These are phyloP conservation scores for Ctenochaetus hawaiiensis DNA, from an alignment of 2,797 vertebrate genomes.

Conservation along the genomic window DNA sequence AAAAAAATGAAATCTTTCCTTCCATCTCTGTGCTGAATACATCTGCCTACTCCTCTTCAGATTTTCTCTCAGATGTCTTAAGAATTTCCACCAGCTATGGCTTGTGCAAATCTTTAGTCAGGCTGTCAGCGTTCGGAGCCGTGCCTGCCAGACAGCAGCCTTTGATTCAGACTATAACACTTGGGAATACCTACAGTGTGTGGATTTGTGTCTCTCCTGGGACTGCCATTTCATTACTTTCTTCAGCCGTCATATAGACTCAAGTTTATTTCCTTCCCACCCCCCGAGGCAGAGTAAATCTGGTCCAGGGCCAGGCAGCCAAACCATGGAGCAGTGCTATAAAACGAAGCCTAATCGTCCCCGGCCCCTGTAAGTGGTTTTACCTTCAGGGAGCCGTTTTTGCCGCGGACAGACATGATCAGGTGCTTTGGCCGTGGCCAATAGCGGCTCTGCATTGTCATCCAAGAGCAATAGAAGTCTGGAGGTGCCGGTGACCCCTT, in stretches of 20 bases:
- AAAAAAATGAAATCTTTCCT: slow-evolving; percentile 29
- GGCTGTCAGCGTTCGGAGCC: slow-evolving; percentile 66
- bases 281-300: slow-evolving; percentile 58
- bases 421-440: slow-evolving; percentile 48
- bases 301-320: slow-evolving; percentile 52
- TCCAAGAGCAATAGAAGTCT: slow-evolving; percentile 44
- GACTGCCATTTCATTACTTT: slow-evolving; percentile 75
- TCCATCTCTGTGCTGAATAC: slow-evolving; percentile 26
- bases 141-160: slow-evolving; percentile 62
- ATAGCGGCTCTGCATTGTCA: slow-evolving; percentile 52
- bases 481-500: slow-evolving; percentile 18
- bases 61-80: slow-evolving; percentile 51
- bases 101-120: slow-evolving; percentile 62
- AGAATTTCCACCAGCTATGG: slow-evolving; percentile 57
- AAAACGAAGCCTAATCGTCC: slow-evolving; percentile 72
- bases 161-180: slow-evolving; percentile 68
- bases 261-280: slow-evolving; percentile 65
- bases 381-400: slow-evolving; percentile 69
- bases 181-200: slow-evolving; percentile 69
- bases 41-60: slow-evolving; percentile 32
- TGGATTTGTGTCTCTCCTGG: slow-evolving; percentile 74
- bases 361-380: slow-evolving; percentile 59
- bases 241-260: slow-evolving; percentile 67
- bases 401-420: slow-evolving; percentile 55
- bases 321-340: slow-evolving; percentile 58